These are phyloP conservation scores for Hippocampus comes DNA, from an alignment of 2,113 vertebrate genomes.

Conservation along the genomic window DNA sequence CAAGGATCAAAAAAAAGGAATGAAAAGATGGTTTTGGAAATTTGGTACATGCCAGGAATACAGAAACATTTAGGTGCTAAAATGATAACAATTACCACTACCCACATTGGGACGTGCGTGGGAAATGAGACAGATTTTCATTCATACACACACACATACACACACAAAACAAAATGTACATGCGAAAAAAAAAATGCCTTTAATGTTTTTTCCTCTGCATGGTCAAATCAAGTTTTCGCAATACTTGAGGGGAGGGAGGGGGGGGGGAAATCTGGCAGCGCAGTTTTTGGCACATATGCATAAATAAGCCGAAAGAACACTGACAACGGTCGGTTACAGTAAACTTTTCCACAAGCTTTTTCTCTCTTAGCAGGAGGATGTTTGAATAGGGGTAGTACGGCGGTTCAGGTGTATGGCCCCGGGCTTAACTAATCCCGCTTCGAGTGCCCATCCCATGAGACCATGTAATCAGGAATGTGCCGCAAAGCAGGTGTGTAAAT, in stretches of 20 bases:
- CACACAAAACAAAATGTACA: background rate
- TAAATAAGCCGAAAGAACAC: slow-evolving; percentile 12
- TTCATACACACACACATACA: slow-evolving; percentile 27
- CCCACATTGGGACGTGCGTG: slow-evolving; percentile 38
- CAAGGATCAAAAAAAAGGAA: slow-evolving; percentile 24
- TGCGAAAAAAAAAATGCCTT: too few species aligned
- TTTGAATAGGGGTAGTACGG: slow-evolving; percentile 54
- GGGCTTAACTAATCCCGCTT: slow-evolving; percentile 69
- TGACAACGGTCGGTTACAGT: slow-evolving; percentile 7
- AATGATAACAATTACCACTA: slow-evolving; percentile 42
- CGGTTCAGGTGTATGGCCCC: slow-evolving; percentile 84
- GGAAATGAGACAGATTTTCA: slow-evolving; percentile 42
- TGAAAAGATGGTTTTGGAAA: slow-evolving; percentile 38
- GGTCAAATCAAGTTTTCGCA: background rate
- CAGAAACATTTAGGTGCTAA: slow-evolving; percentile 41
- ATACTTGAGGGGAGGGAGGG: background rate
- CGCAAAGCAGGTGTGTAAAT: slow-evolving; percentile 72
- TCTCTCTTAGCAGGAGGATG: slow-evolving; percentile 27
- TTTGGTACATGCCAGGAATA: slow-evolving; percentile 42
- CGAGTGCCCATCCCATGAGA: slow-evolving; percentile 67
- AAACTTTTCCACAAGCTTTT: slow-evolving; percentile 33
- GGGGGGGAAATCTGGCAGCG: background rate
- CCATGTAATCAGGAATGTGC: slow-evolving; percentile 73
- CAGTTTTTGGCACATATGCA: slow-evolving; percentile 2
- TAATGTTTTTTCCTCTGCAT: background rate